Evolutionary conservation across 2,797 vertebrate genomes (phyloP), one percentile per base, ranked within the genome.

Genomic region (Dendrocincla fuliginosa): DNA sequence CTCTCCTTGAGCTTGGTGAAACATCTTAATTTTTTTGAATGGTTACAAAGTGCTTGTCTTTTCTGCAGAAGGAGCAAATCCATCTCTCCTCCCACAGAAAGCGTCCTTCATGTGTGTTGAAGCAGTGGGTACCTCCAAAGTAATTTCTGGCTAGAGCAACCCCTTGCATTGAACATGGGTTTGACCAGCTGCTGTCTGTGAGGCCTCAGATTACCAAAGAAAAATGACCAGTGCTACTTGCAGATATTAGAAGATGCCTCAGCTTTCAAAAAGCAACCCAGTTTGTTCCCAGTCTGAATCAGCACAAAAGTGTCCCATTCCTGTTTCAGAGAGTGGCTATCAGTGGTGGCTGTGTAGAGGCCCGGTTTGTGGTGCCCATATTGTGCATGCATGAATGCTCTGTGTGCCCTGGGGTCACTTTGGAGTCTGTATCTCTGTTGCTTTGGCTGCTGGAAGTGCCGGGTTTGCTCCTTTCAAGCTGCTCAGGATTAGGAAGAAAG

Each of bases 321-420:
- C 0, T 39, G 8, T 90, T 81, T 47, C 2, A 4, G 11, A 32
- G 35, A 52, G 41, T 17, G 13, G 20, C 5, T 35, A 1, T 71
- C 52, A 11, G 18, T 67, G 44, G 35, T 27, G 42, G 53, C 11
- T 64, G 6, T 8, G 25, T 41, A 49, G 19, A 44, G 41, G 19
- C 10, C 18, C 33, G 27, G 8, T 33, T 44, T 50, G 10, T 57
- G 65, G 10, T 61, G 49, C 46, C 30, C 13, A 0, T 28, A 1
- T 4, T 30, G 30, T 13, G 2, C 4, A 3, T 0, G 2, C 8
- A 8, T 5, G 32, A 42, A 44, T 47, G 59, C 27, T 60, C 10
- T 28, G 55, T 0, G 0, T 39, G 30, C 13, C 44, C 50, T 3
- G 4, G 10, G 27, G 24, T n/a, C 20, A 16, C 73, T 73, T 10